Conservation (phyloP, 1,140 invertebrate species). For the Drosophila rhopaloa region DNA sequence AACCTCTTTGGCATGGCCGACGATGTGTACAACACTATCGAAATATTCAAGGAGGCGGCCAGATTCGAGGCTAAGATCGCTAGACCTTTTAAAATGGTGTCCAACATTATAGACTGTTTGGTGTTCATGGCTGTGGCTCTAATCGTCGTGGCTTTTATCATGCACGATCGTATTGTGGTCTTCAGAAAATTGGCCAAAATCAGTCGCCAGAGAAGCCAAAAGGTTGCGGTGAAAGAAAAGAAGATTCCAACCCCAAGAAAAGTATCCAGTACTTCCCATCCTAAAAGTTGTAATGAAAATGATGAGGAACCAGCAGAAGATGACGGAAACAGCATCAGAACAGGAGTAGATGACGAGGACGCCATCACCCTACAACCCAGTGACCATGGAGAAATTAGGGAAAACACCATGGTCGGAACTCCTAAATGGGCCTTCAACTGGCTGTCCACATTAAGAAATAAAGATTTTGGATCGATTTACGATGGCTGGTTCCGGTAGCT, state of each 20-base stretch:
- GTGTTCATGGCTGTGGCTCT: conserved; percentile 36
- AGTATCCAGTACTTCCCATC: neutral
- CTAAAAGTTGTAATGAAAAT: neutral
- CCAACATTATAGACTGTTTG: conserved; percentile 15
- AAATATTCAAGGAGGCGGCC: conserved; percentile 17
- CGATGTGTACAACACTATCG: conserved; percentile 27
- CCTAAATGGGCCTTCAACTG: conserved; percentile 13
- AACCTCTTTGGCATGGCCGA: conserved; percentile 55
- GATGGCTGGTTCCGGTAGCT: conserved; percentile 17
- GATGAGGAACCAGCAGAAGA: neutral
- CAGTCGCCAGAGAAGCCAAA: neutral
- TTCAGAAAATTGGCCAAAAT: neutral
- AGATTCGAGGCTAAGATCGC: conserved; percentile 25
- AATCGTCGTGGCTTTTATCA: conserved; percentile 1
- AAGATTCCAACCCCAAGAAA: too few relatives aligned
- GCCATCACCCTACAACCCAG: neutral
- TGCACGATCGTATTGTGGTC: conserved; percentile 11
- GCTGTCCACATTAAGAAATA: neutral
- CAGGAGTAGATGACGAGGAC: neutral
- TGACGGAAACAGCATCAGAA: neutral
- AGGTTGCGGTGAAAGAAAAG: neutral
- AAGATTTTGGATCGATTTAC: conserved; percentile 12
- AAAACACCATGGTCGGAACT: conserved; percentile 12
- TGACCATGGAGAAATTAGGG: neutral
- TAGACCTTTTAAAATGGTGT: conserved; percentile 8